Conservation (phyloP, 2,113 vertebrate genomes). For the Trogon surrucura region DNA sequence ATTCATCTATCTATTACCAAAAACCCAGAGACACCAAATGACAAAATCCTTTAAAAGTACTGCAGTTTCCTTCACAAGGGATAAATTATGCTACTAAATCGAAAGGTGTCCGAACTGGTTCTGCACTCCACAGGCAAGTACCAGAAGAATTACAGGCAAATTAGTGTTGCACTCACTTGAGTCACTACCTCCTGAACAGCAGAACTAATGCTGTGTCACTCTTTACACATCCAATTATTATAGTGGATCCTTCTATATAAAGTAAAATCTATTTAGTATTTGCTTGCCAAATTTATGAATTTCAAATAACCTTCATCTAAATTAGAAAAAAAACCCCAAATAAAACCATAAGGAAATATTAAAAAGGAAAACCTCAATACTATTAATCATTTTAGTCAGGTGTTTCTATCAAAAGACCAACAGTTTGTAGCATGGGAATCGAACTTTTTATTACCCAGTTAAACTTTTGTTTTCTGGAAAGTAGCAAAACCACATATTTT, state of each 20-base stretch:
- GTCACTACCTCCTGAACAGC: not conserved
- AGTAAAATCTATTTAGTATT: not conserved
- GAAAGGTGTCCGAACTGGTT: not conserved
- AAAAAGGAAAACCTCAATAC: not conserved
- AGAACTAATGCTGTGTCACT: not conserved
- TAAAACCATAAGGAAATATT: not conserved
- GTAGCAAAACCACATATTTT: not conserved
- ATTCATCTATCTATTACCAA: not conserved
- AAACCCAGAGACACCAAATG: not conserved
- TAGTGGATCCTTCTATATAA: not conserved
- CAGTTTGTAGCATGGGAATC: not conserved
- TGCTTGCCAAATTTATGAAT: not conserved
- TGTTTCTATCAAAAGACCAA: not conserved
- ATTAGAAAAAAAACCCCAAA: too few species aligned
- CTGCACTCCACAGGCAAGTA: not conserved
- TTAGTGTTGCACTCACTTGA: not conserved
- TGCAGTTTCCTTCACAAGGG: not conserved
- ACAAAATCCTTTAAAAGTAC: not conserved
- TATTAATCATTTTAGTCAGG: not conserved
- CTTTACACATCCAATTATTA: not conserved
- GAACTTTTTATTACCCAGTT: not conserved
- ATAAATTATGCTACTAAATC: not conserved
- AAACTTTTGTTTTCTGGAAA: constrained; percentile 25
- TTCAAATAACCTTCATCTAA: not conserved
- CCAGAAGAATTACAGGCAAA: not conserved